Conservation (phyloP, 2,888 invertebrate species). For the Campaea margaritaria region DNA sequence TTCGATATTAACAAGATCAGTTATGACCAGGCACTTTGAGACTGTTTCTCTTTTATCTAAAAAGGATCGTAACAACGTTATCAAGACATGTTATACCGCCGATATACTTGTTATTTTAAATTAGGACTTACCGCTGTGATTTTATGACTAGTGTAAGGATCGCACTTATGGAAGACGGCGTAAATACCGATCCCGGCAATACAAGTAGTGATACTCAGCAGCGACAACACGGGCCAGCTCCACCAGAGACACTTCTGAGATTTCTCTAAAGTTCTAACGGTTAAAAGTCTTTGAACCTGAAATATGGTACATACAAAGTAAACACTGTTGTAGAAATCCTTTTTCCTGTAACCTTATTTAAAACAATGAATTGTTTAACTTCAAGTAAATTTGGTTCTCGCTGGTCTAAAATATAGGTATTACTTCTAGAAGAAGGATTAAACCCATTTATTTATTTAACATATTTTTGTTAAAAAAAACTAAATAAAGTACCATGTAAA, state of each 20-base stretch:
- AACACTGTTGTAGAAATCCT: no score
- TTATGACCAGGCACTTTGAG: neutral
- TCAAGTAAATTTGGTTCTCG: no score
- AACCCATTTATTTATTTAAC: no score
- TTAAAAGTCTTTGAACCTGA: constrained; percentile 88
- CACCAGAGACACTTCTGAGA: constrained; percentile 91
- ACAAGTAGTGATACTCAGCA: constrained; percentile 90
- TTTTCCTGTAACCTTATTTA: no score
- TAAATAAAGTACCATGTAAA: no score
- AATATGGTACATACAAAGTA: constrained; percentile 7
- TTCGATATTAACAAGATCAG: neutral
- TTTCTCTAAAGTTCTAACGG: constrained; percentile 88
- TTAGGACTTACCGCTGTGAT: constrained; percentile 82
- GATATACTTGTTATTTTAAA: neutral
- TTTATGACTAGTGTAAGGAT: constrained; percentile 87
- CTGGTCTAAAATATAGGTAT: no score
- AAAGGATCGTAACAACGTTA: neutral
- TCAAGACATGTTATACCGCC: neutral
- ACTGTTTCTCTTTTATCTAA: neutral
- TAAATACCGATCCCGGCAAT: constrained; percentile 93
- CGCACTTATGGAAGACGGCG: constrained; percentile 92
- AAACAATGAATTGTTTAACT: no score
- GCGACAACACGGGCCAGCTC: constrained; percentile 91
- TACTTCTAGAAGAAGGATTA: no score
- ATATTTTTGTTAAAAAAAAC: no score